These are phyloP conservation scores for Mesaphorura yosii DNA, from an alignment of 1,140 invertebrate species.

Conservation along the genomic window DNA sequence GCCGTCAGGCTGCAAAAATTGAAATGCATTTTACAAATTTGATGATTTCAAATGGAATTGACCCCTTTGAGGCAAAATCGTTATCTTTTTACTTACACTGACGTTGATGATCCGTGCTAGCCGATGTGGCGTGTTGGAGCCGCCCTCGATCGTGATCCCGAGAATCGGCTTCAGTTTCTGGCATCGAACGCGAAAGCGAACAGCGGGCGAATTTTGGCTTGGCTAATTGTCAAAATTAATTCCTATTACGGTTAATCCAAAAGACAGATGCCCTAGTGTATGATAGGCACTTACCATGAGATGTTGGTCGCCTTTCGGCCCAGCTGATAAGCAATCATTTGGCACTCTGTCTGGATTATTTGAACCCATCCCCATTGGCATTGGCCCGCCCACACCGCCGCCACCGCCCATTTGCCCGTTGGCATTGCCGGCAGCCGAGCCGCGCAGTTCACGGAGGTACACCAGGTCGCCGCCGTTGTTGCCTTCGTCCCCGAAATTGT, in stretches of 20 bases:
- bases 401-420: too few relatives aligned
- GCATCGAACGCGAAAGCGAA: slow-evolving; percentile 51
- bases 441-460: not conserved
- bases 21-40: not conserved
- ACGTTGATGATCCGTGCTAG: slow-evolving; percentile 91
- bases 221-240: not conserved
- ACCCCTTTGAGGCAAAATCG: not conserved
- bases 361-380: too few relatives aligned
- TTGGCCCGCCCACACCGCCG: too few relatives aligned
- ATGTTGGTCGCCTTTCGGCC: not conserved
- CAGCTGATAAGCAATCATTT: not conserved
- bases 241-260: not conserved
- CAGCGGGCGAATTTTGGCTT: slow-evolving; percentile 17
- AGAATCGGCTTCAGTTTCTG: slow-evolving; percentile 86
- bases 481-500: too few relatives aligned
- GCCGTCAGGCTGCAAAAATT: slow-evolving; percentile 54
- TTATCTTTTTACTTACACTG: slow-evolving; percentile 54
- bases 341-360: too few relatives aligned
- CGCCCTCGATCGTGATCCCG: slow-evolving; percentile 93
- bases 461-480: not conserved
- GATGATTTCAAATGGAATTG: not conserved
- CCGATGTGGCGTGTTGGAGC: slow-evolving; percentile 84
- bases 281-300: too few relatives aligned
- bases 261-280: not conserved
- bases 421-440: too few relatives aligned